A percentile compares a stretch with the other conserved stretches of the same genome.
Evolutionary conservation across 2,797 vertebrate species (phyloP).

Genomic region (Hapalemur alaotrensis): DNA sequence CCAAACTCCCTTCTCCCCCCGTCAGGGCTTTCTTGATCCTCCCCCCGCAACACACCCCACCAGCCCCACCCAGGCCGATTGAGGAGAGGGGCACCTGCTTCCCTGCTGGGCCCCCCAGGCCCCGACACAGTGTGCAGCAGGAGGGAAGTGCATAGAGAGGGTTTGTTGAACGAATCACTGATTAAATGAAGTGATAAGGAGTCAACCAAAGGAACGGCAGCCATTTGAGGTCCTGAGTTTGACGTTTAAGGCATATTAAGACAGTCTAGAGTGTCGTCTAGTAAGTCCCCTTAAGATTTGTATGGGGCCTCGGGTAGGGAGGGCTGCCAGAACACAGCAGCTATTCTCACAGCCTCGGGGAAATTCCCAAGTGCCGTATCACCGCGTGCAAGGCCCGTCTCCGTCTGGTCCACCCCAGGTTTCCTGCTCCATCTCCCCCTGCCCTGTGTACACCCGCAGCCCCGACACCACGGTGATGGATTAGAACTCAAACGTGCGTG

Average conservation of each 20-base stretch:
- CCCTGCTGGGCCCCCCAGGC: too few species aligned
- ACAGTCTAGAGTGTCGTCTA: background rate
- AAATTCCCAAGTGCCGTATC: background rate
- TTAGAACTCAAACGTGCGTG: background rate
- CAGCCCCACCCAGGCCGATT: background rate
- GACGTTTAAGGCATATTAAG: too few species aligned
- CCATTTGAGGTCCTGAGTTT: background rate
- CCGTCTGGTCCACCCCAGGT: too few species aligned
- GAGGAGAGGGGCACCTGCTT: background rate
- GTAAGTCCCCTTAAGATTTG: background rate
- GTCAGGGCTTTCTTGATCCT: background rate
- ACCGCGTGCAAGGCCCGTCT: background rate
- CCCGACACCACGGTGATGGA: rapidly evolving
- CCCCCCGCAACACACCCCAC: too few species aligned
- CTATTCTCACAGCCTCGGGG: background rate
- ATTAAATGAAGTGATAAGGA: background rate
- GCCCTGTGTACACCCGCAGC: background rate
- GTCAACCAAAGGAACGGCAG: background rate
- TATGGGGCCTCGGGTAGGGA: background rate
- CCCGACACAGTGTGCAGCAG: background rate
- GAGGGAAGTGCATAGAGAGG: background rate
- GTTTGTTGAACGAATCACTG: background rate
- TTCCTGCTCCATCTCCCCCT: background rate
- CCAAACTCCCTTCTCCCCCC: background rate
- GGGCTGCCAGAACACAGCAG: background rate